Evolutionary conservation across 2,888 invertebrate genomes (phyloP).

Genomic region (Psylliodes chrysocephalus): DNA sequence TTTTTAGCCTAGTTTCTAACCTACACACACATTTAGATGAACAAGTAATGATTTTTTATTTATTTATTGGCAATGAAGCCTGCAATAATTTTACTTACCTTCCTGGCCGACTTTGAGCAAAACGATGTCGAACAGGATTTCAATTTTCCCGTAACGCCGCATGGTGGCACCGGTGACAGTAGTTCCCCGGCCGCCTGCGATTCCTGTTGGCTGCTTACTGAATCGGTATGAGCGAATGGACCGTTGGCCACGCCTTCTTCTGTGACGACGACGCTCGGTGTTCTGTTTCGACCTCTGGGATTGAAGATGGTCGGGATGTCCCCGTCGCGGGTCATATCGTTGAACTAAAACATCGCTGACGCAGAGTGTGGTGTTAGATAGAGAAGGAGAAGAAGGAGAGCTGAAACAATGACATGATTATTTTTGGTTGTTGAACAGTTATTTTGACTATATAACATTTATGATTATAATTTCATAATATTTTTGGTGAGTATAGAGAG

Average conservation of each 20-base stretch:
- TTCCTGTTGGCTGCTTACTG: constrained; percentile 58
- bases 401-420: background rate
- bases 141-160: constrained; percentile 63
- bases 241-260: constrained; percentile 61
- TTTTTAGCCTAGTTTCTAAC: too few relatives aligned
- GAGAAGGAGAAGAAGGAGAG: constrained; percentile 2
- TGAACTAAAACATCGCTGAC: constrained; percentile 27
- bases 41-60: too few relatives aligned
- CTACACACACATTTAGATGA: too few relatives aligned
- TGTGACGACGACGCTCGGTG: constrained; percentile 61
- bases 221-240: constrained; percentile 60
- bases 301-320: constrained; percentile 86
- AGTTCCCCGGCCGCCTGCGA: constrained; percentile 58
- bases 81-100: constrained; percentile 72
- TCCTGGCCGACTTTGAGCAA: constrained; percentile 85
- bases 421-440: too few relatives aligned
- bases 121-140: constrained; percentile 77
- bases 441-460: too few relatives aligned
- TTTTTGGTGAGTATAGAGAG: too few relatives aligned
- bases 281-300: constrained; percentile 65
- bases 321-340: constrained; percentile 60
- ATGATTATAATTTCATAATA: too few relatives aligned
- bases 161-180: constrained; percentile 61
- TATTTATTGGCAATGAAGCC: too few relatives aligned
- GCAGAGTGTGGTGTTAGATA: constrained; percentile 7